Percentiles rank a stretch among this genome's conserved stretches.
These are phyloP conservation scores for Trachelus troglodyta DNA, from an alignment of 2,888 invertebrate species.

Conservation along the genomic window DNA sequence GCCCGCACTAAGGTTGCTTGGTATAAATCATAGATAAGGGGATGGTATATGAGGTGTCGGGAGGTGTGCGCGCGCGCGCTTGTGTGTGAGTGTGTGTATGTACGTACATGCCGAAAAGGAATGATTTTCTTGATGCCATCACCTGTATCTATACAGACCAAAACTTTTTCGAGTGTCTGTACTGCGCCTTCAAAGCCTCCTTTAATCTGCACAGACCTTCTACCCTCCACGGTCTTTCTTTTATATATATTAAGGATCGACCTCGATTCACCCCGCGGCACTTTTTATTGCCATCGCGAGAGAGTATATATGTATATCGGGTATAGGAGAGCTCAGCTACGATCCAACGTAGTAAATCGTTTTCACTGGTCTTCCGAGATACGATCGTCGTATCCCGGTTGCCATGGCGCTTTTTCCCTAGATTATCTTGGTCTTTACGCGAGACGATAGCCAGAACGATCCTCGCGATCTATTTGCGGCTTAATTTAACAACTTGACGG, in stretches of 20 bases:
- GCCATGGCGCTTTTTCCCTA: neutral
- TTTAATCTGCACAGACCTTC: neutral
- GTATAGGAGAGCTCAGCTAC: neutral
- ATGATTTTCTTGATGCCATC: neutral
- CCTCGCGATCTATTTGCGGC: neutral
- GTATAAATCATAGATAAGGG: neutral
- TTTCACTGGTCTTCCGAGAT: conserved; percentile 10
- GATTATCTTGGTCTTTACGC: neutral
- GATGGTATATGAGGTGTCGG: too few relatives aligned
- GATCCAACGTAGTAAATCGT: conserved; percentile 17
- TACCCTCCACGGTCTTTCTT: neutral
- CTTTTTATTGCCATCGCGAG: conserved; percentile 22
- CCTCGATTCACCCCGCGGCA: conserved; percentile 25
- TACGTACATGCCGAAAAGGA: neutral
- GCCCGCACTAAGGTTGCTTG: neutral
- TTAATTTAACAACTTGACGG: neutral
- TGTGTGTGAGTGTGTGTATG: too few relatives aligned
- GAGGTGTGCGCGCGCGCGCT: too few relatives aligned
- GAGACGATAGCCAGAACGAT: neutral
- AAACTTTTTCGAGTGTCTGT: neutral
- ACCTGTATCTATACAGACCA: neutral
- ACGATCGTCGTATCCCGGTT: neutral
- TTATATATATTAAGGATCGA: conserved; percentile 16
- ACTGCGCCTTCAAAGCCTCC: neutral
- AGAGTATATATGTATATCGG: neutral